A percentile compares a stretch with the other conserved stretches of the same genome.
These are phyloP conservation scores for Gobio gobio DNA, from an alignment of 2,113 vertebrate genomes.

Conservation along the genomic window DNA sequence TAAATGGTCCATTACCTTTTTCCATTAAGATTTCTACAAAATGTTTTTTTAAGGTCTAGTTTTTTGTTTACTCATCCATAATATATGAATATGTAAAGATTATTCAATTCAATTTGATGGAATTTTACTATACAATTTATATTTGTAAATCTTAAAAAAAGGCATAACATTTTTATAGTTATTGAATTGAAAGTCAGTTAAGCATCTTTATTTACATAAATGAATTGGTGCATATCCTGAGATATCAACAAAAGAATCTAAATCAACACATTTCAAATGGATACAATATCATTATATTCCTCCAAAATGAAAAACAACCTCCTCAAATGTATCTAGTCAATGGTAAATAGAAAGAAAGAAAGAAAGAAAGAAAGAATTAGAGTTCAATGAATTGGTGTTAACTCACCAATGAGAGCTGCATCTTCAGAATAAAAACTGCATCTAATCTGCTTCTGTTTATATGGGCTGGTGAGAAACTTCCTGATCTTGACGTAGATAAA, in stretches of 20 bases:
- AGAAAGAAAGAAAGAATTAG: background rate
- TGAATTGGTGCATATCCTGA: background rate
- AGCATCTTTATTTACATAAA: background rate
- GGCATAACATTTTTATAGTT: background rate
- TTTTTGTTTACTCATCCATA: no score
- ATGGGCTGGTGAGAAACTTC: background rate
- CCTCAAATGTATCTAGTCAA: no score
- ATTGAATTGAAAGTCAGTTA: background rate
- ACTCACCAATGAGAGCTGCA: conserved; percentile 46
- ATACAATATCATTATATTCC: background rate
- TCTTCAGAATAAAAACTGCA: conserved; percentile 24
- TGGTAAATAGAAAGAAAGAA: no score
- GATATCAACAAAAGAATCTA: background rate
- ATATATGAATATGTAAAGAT: no score
- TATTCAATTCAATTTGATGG: no score
- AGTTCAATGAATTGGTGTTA: background rate
- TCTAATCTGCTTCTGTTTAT: conserved; percentile 11
- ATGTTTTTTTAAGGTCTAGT: no score
- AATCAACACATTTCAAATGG: background rate
- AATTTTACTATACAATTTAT: no score
- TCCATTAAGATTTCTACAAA: no score
- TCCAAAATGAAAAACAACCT: background rate
- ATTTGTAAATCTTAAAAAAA: no score
- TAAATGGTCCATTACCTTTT: no score
- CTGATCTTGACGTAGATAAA: conserved; percentile 35